These are phyloP conservation scores for Todiramphus saurophagus DNA, from an alignment of 2,113 vertebrate species.

Conservation along the genomic window DNA sequence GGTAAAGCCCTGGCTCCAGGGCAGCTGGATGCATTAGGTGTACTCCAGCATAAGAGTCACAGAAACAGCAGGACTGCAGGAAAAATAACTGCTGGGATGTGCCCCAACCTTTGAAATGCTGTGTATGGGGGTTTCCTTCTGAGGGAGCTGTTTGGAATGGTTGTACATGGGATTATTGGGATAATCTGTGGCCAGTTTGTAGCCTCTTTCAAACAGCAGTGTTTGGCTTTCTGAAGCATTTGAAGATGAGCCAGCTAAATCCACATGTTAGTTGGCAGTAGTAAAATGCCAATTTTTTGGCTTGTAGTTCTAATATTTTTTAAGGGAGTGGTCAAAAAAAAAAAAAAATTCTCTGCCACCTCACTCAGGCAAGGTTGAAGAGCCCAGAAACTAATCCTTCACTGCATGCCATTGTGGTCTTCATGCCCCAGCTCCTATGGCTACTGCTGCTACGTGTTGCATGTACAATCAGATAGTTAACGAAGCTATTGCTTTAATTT, in stretches of 20 bases:
- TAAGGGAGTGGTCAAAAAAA: not conserved
- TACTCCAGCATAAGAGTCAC: not conserved
- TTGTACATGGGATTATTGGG: not conserved
- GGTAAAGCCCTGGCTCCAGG: conserved; percentile 70
- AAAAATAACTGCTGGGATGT: conserved; percentile 2
- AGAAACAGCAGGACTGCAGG: not conserved
- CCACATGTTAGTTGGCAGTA: not conserved
- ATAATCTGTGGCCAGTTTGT: not conserved
- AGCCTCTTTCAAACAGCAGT: not conserved
- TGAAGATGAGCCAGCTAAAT: not conserved
- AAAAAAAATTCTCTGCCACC: not conserved
- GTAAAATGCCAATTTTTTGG: not conserved
- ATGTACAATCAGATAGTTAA: not conserved
- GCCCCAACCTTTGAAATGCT: not conserved
- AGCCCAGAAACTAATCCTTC: not conserved
- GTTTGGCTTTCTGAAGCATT: not conserved
- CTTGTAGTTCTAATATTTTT: not conserved
- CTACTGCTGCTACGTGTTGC: not conserved
- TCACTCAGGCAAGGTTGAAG: not conserved
- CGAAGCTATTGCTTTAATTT: not conserved
- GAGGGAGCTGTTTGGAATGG: not conserved
- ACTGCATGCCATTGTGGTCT: not conserved
- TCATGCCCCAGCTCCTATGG: not conserved
- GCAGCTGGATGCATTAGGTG: conserved; percentile 21
- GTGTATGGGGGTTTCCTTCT: fast-evolving